phyloP scores from a whole-genome alignment of 2,888 invertebrate species.

The Beris morrisii region DNA sequence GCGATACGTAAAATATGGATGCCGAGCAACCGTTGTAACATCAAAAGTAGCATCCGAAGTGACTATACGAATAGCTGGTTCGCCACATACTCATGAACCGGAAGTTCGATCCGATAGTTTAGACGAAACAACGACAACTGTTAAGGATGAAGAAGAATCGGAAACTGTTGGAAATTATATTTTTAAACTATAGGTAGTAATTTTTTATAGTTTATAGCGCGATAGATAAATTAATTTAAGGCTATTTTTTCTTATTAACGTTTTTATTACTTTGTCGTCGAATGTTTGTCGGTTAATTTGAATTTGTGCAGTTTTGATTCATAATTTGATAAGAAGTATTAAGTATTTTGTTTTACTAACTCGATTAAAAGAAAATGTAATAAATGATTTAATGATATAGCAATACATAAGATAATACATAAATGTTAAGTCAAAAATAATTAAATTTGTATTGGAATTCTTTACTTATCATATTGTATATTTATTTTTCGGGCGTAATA shows the following conservation, averaged over 20 bases:
- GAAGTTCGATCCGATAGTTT: conserved; percentile 49
- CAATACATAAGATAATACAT: too few species aligned
- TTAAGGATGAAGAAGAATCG: not conserved
- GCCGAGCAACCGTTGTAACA: conserved; percentile 54
- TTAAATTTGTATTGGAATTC: too few species aligned
- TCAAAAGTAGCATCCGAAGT: conserved; percentile 49
- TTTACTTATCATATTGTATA: too few species aligned
- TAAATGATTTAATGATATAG: too few species aligned
- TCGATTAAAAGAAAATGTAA: too few species aligned
- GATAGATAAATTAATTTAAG: not conserved
- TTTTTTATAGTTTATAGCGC: not conserved
- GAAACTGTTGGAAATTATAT: not conserved
- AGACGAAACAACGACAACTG: conserved; percentile 23
- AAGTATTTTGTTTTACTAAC: too few species aligned
- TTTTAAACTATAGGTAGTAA: conserved; percentile 1
- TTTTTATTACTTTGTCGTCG: not conserved
- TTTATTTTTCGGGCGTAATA: too few species aligned
- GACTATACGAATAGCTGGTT: conserved; percentile 50
- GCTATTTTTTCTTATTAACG: not conserved
- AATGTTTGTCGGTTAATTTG: too few species aligned
- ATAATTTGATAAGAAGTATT: too few species aligned
- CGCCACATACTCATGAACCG: conserved; percentile 53
- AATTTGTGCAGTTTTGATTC: too few species aligned
- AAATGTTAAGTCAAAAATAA: too few species aligned
- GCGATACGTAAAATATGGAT: conserved; percentile 54